Percentiles rank a stretch among this genome's conserved stretches.
phyloP scores from a whole-genome alignment of 2,113 vertebrate genomes.

The Sprattus sprattus region DNA sequence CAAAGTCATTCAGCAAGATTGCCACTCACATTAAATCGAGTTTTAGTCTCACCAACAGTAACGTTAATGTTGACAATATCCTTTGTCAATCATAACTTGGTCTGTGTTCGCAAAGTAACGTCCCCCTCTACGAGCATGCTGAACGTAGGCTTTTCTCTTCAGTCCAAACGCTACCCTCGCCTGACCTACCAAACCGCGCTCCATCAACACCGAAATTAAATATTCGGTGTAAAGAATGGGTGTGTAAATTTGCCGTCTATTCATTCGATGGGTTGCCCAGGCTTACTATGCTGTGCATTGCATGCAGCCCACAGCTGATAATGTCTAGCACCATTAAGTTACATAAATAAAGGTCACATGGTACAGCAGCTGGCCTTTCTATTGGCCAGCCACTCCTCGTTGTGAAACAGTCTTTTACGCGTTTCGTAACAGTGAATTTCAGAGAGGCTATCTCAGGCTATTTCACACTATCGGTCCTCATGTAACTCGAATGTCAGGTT shows the following conservation, averaged over 20 bases:
- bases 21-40: background rate
- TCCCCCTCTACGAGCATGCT: conserved; percentile 35
- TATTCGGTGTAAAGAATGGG: background rate
- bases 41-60: background rate
- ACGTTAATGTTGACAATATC: conserved; percentile 20
- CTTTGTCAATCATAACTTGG: conserved; percentile 35
- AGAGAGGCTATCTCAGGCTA: no score
- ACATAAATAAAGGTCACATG: conserved; percentile 77
- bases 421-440: conserved; percentile 70
- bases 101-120: conserved; percentile 45
- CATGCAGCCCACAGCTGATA: background rate
- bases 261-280: background rate
- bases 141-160: conserved; percentile 36
- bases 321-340: conserved; percentile 64
- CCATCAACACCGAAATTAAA: conserved; percentile 21
- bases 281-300: background rate
- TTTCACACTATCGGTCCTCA: no score
- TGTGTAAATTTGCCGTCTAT: background rate
- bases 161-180: conserved; percentile 23
- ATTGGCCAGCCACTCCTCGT: conserved; percentile 70
- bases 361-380: conserved; percentile 25
- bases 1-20: background rate
- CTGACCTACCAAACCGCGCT: conserved; percentile 24
- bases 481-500: no score
- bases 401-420: conserved; percentile 67